phyloP scores from a whole-genome alignment of 2,113 vertebrate species.

The Oreotrochilus melanogaster region DNA sequence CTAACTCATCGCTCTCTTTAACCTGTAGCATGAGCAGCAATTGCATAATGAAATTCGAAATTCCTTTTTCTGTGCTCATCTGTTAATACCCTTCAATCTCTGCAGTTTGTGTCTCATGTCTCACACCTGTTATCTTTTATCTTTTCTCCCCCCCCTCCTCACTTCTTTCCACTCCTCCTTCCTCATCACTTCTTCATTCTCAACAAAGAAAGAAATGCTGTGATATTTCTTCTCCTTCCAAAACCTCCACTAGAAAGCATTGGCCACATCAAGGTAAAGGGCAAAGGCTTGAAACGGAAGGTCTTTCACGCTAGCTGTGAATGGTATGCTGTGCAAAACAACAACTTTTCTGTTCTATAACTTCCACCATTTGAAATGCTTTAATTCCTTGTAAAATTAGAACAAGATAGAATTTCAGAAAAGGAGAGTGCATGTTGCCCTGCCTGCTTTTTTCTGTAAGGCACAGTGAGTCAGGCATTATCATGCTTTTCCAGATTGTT shows the following conservation, averaged over 20 bases:
- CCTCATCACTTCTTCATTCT: conserved; percentile 83
- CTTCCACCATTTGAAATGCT: conserved; percentile 67
- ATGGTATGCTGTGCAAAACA: conserved; percentile 82
- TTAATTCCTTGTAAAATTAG: conserved; percentile 76
- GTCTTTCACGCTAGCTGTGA: conserved; percentile 89
- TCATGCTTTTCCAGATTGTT: conserved; percentile 61
- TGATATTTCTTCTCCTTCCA: conserved; percentile 90
- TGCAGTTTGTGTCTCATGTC: conserved; percentile 76
- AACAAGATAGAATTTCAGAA: conserved; percentile 75
- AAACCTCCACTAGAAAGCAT: conserved; percentile 92
- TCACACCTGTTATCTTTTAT: conserved; percentile 82
- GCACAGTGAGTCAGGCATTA: conserved; percentile 51
- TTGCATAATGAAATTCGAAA: conserved; percentile 72
- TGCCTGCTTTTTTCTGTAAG: conserved; percentile 29
- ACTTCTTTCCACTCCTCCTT: conserved; percentile 75
- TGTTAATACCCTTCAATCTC: conserved; percentile 81
- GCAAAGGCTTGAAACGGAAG: conserved; percentile 90
- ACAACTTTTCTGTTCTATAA: conserved; percentile 69
- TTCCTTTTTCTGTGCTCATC: conserved; percentile 76
- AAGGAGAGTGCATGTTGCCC: conserved; percentile 42
- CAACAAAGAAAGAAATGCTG: conserved; percentile 92
- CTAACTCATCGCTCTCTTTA: conserved; percentile 76
- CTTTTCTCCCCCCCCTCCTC: conserved; percentile 74
- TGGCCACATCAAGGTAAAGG: conserved; percentile 91
- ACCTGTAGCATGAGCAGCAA: conserved; percentile 78